phyloP scores from a whole-genome alignment of 30 jellyfish, hydroid and myxozoan species.

The Cassiopea andromeda region DNA sequence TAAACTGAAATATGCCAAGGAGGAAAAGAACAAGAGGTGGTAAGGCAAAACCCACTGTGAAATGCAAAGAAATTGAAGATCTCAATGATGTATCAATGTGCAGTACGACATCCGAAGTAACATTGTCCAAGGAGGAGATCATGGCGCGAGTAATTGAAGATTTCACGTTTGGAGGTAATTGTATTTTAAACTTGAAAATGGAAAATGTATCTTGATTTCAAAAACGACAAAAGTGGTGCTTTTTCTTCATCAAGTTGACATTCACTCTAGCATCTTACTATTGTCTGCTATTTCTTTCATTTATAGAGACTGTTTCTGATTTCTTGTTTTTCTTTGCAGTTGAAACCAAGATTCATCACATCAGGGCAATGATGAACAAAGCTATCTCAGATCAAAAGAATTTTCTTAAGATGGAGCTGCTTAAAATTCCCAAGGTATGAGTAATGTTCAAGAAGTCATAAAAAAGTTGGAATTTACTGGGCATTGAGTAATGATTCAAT shows the following conservation, averaged over 20 bases:
- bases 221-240: no score
- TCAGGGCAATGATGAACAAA: constrained; percentile 53
- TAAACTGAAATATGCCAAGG: constrained; percentile 33
- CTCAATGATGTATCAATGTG: constrained; percentile 69
- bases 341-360: constrained; percentile 13
- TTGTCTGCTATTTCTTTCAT: no score
- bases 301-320: no score
- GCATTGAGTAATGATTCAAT: no score
- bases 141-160: constrained; percentile 46
- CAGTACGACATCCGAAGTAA: constrained; percentile 63
- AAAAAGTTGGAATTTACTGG: no score
- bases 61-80: constrained; percentile 49
- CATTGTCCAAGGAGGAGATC: constrained; percentile 44
- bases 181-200: no score
- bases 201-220: background rate
- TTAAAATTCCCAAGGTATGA: constrained; percentile 58
- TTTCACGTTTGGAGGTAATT: constrained; percentile 19
- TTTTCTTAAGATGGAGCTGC: constrained; percentile 58
- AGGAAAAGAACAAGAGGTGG: constrained; percentile 71
- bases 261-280: no score
- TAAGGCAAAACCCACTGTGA: constrained; percentile 32
- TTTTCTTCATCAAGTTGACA: no score
- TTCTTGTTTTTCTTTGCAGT: constrained; percentile 5
- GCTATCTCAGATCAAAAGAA: constrained; percentile 49
- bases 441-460: background rate